Evolutionary conservation across 1,140 invertebrate species (phyloP).

Genomic region (Agrilus planipennis): DNA sequence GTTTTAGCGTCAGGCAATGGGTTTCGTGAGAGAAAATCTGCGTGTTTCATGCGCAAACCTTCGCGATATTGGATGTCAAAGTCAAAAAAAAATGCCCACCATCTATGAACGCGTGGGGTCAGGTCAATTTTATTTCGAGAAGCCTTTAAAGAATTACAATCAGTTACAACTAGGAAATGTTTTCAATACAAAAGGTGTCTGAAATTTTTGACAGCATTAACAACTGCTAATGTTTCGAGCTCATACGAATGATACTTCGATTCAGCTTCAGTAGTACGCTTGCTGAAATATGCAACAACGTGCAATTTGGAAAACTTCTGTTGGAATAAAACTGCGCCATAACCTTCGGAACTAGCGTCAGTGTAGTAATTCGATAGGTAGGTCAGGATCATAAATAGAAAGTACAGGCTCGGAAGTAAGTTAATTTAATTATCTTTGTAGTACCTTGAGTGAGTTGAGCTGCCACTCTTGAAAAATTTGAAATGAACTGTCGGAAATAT

Average conservation of each 20-base stretch:
- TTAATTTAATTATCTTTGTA: background rate
- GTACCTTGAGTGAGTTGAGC: background rate
- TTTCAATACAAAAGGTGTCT: slow-evolving; percentile 6
- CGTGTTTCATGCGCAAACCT: slow-evolving; percentile 15
- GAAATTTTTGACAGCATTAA: slow-evolving; percentile 1
- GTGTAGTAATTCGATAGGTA: slow-evolving; percentile 25
- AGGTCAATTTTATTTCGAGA: slow-evolving; percentile 31
- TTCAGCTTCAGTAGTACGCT: slow-evolving; percentile 17
- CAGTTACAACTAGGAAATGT: slow-evolving; percentile 10
- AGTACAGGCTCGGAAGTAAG: slow-evolving; percentile 13
- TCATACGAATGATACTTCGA: slow-evolving; percentile 21
- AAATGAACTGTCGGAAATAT: slow-evolving; percentile 28
- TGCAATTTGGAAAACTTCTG: slow-evolving; percentile 14
- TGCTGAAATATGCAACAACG: slow-evolving; percentile 22
- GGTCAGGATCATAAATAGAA: slow-evolving; percentile 12
- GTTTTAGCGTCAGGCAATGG: background rate
- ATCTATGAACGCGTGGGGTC: slow-evolving; percentile 25
- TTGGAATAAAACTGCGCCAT: slow-evolving; percentile 26
- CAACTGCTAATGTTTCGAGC: slow-evolving; percentile 18
- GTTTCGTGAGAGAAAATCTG: slow-evolving; percentile 17
- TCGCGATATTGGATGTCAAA: slow-evolving; percentile 1
- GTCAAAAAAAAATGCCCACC: slow-evolving; percentile 19
- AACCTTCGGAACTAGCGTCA: slow-evolving; percentile 23
- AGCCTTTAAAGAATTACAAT: slow-evolving; percentile 16
- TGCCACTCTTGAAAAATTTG: slow-evolving; percentile 14